Evolutionary conservation across 2,888 invertebrate genomes (phyloP), one percentile per base, ranked within the genome.

Genomic region (Anthrax anthrax): DNA sequence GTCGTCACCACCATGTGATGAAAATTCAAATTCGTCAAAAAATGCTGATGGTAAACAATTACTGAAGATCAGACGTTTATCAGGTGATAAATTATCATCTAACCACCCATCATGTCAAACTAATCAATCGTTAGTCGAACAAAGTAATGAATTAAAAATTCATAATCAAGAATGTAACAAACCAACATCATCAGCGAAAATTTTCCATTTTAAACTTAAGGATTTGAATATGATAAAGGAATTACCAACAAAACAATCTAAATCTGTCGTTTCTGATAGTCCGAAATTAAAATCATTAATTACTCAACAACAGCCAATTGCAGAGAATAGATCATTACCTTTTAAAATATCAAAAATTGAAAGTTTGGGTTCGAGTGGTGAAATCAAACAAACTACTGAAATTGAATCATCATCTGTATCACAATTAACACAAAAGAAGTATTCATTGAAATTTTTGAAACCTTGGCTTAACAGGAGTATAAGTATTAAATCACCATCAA

Each of bases 1-100:
- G 12, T 32, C 12, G 3, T 12, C 12, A 32, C 3, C 29, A 32
- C 13, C 13, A 16, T 3, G 16, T 17, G 18, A 23, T 9, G 37
- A 39, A 17, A 19, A 16, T 27, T n/a, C 18, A 18, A 39, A 19
- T 42, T 39, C 52, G 38, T 45, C 19, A 40, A 71, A 40, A 60
- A 70, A 47, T 52, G 69, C 34, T 60, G 72, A 29, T 12, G 3
- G 13, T 32, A 12, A 69, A 72, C 38, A 70, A 71, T 2, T 56
- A 74, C 41, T 62, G 72, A 47, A 66, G 72, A 48, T 58, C 67
- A 0, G 55, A 50, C 6, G 12, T 52, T 13, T 34, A 36, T 43
- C 45, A 1, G 42, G 46, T 13, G 54, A 54, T 37, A 50, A 50
- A 54, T 46, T 58, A 67, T 45, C 71, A 70, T 4, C 58, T 2